These are phyloP conservation scores for Microcebus murinus DNA, from an alignment of 2,113 vertebrate genomes.

Conservation along the genomic window DNA sequence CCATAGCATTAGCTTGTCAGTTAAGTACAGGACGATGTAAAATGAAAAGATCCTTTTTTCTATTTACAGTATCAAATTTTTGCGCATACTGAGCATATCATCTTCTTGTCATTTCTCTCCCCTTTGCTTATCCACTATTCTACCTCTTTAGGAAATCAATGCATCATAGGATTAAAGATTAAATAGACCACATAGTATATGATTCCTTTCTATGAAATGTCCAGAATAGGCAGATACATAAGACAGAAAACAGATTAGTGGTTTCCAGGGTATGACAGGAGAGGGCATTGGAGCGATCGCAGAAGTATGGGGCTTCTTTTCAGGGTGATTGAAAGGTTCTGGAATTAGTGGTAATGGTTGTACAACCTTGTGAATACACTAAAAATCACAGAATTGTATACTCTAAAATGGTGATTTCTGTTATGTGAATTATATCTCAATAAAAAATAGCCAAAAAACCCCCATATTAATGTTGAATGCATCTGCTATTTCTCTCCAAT, in stretches of 20 bases:
- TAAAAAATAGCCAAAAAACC: neutral
- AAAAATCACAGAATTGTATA: neutral
- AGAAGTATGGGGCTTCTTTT: neutral
- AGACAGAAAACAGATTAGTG: neutral
- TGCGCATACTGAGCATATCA: neutral
- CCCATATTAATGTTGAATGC: neutral
- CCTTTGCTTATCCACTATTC: neutral
- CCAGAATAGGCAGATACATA: neutral
- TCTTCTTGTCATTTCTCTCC: neutral
- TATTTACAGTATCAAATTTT: neutral
- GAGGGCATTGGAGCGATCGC: neutral
- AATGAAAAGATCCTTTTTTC: neutral
- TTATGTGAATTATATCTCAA: neutral
- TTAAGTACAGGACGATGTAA: neutral
- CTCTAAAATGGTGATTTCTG: conserved; percentile 23
- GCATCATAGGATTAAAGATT: neutral
- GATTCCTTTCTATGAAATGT: neutral
- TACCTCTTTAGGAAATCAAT: conserved; percentile 22
- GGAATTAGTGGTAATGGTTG: conserved; percentile 28
- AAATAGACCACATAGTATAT: neutral
- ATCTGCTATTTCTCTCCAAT: neutral
- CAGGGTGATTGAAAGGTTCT: neutral
- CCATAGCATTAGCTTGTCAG: neutral
- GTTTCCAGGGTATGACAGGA: neutral
- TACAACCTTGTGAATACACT: neutral